Evolutionary conservation across 2,113 vertebrate species (phyloP), one percentile per base, ranked within the genome.

Genomic region (Hoplias malabaricus): DNA sequence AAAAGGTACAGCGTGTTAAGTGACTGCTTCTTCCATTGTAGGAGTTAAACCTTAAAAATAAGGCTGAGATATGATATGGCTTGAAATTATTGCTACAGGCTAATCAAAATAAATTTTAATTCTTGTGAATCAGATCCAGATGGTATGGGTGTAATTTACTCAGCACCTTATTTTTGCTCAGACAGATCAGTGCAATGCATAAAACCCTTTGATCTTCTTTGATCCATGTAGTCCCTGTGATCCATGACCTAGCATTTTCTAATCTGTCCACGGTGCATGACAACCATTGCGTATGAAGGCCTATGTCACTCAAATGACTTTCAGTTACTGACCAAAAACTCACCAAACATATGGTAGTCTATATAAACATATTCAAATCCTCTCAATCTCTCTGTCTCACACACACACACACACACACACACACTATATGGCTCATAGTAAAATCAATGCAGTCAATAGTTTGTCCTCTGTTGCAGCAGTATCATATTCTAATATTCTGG

Each of bases 121-220:
- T 83, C 78, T 76, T 46, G 27, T 80, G 81, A 85, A 75, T 67
- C 69, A 50, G 73, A 80, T 82, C 73, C 84, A 84, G 87, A 84
- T 87, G 80, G 75, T 80, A 85, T 82, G 19, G 62, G 77, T 67
- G 62, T 80, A 78, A 77, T 80, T 82, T 63, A 43, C 13, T 25
- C 62, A 68, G 14, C 75, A 23, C 69, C 71, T 84, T 73, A 48
- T 59, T 54, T 62, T 48, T 56, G 80, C 62, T 71, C 70, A 73
- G 40, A 36, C 59, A 61, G 80, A 85, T 86, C 80, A 86, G 13
- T 74, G 53, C 42, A 74, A 69, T 82, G 77, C 75, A 46, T 77
- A 84, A 84, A 88, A 75, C 70, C 72, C 53, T 78, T 76, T 75
- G 62, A 80, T 81, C 79, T 48, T 71, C 43, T 57, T 70, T 77